Base-by-base conservation (phyloP, 1,140 invertebrate genomes). In the Phenacoccus solenopsis region DNA sequence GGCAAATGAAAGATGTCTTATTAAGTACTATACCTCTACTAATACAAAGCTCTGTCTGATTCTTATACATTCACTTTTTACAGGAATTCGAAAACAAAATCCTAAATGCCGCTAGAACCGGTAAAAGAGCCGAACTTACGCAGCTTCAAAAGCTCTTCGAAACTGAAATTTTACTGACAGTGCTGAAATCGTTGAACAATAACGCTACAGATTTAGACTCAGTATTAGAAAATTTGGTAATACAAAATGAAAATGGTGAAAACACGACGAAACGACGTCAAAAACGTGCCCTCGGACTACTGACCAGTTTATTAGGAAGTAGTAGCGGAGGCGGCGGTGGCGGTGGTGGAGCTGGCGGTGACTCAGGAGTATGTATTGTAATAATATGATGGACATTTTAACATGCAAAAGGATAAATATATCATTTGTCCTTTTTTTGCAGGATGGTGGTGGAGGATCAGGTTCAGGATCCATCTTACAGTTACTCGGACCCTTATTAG, bases 261-360 rank as follows among this genome's bases (percentile, higher is more conserved):
- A 5, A 3, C 59, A 64, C 4, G 9, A 24, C 59, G 25, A 64
- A 64, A 64, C 22, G 22, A 22, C 59, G 59, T 24, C 4, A 27
- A 64, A 64, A 64, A 64, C 10, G 59, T 5, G 21, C 59, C 9
- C 12, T 64, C 25, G 59, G 21, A 25, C 25, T 64, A 27, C 25
- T 64, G 10, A 27, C 59, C 59, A 64, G 25, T 27, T 27, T 64
- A 64, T 20, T 64, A 64, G 59, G 67, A 69, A 84, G 81, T 82
- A 81, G 22, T 74, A 84, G 30, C 84, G 86, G 73, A 84, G 85
- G 7, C 16, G 25, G 25, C 13, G 20, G 22, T 64, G 59, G 59
- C 9, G 59, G 22, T 16, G 25, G 59, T 27, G 21, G 22, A 13
- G 59, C 20, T 4, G 25, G 25, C 16, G 59, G 59, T 64, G 59